Base-by-base conservation (phyloP, 2,888 invertebrate genomes). In the Drosophila phalerata region DNA sequence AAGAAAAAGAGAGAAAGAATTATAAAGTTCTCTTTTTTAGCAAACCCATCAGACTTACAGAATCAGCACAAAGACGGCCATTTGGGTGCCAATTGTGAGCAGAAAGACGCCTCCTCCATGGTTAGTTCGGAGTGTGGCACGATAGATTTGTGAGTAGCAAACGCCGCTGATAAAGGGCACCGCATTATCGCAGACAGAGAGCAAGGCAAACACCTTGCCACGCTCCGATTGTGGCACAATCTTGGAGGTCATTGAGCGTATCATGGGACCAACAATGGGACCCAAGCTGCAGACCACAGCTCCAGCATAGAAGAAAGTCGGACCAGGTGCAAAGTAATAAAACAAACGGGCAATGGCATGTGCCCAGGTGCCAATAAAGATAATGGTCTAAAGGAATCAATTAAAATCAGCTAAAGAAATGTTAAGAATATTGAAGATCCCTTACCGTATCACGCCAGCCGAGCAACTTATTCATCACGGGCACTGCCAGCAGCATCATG, bases 211-310 rank as follows among this genome's bases (percentile, higher is more conserved):
- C 0, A 96, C 95, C 90, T 96, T 96, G 94, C 97, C 97, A 93
- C 96, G 94, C 89, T 97, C 97, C 38, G 94, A 93, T 0, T 94
- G 92, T 0, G 95, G 94, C 30, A 97, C 94, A 25, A 96, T 93
- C 93, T 97, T 97, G 0, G 97, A 97, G 0, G 96, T 95, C 94
- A 97, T 95, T 0, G 97, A 96, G n/a, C 97, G 94, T 65, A 97
- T 94, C 63, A 96, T 95, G 0, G 97, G 96, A 0, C 96, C 96
- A 0, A 96, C 96, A 51, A 96, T 94, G 0, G 97, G 97, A 0
- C 97, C 97, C 25, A 96, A 92, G n/a, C 96, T 95, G 9, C 96
- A 96, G 2, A 95, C 94, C 0, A 94, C 93, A n/a, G 96, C 96
- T 0, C 97, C 97, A 0, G 94, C 90, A 90, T 96, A 97, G 92